phyloP scores from a whole-genome alignment of 2,797 vertebrate genomes.

The Hozukius guyotensis region DNA sequence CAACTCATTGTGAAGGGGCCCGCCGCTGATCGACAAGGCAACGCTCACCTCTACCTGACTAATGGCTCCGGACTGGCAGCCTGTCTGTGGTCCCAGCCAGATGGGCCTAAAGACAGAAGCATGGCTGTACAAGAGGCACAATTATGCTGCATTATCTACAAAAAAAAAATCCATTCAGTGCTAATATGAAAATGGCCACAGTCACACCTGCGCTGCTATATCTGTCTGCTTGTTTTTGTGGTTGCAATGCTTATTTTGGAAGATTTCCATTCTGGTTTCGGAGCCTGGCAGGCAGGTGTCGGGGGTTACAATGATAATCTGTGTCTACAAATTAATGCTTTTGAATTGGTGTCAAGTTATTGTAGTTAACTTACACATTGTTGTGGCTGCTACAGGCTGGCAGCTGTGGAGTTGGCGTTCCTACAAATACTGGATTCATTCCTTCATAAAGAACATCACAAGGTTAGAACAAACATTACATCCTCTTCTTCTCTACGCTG shows the following conservation, averaged over 20 bases:
- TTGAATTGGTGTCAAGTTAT: not conserved
- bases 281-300: not conserved
- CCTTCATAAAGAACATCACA: not conserved
- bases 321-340: not conserved
- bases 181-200: not conserved
- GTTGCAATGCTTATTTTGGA: not conserved
- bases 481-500: not conserved
- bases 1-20: conserved; percentile 27
- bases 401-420: too few species aligned
- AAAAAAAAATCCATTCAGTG: not conserved
- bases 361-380: too few species aligned
- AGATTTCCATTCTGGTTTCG: not conserved
- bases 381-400: too few species aligned
- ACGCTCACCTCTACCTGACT: conserved; percentile 1
- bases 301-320: not conserved
- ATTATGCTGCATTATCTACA: not conserved
- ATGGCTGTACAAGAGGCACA: not conserved
- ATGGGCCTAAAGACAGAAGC: not conserved
- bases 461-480: not conserved
- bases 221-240: not conserved
- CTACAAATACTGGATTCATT: too few species aligned
- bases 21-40: not conserved
- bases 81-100: not conserved
- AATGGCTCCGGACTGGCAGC: conserved; percentile 3
- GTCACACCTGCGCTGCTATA: not conserved